Evolutionary conservation across 2,888 invertebrate species (phyloP).

Genomic region (Tenthredo amoena): DNA sequence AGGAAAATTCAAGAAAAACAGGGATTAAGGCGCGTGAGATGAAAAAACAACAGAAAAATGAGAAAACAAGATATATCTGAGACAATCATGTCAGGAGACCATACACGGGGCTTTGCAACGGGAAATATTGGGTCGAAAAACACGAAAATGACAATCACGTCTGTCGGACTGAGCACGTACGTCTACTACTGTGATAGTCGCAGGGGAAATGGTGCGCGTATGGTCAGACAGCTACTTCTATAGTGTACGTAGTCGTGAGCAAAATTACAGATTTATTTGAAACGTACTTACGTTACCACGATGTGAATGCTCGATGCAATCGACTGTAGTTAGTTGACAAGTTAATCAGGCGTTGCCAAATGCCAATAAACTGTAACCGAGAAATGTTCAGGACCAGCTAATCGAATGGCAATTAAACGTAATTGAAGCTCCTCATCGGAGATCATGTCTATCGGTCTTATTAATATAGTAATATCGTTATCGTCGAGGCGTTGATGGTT

Average conservation of each 20-base stretch:
- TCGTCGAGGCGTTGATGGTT: neutral
- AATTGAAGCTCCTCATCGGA: conserved; percentile 23
- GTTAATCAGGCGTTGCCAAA: conserved; percentile 10
- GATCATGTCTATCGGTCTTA: neutral
- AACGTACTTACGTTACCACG: neutral
- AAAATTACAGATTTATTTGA: neutral
- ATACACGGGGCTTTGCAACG: neutral
- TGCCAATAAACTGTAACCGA: conserved; percentile 13
- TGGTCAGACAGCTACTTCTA: neutral
- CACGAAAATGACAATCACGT: neutral
- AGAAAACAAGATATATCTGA: neutral
- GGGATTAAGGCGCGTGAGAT: neutral
- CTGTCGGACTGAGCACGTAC: neutral
- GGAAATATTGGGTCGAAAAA: neutral
- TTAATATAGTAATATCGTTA: conserved; percentile 30
- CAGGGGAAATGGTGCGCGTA: neutral
- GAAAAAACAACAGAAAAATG: neutral
- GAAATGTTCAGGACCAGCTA: neutral
- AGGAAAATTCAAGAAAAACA: neutral
- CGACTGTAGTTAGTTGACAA: conserved; percentile 1
- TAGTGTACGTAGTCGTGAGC: neutral
- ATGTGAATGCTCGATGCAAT: neutral
- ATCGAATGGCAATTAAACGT: conserved; percentile 44
- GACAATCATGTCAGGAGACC: neutral
- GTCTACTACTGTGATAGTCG: neutral